Conservation (phyloP, 1,140 invertebrate genomes). For the Drosophila tani region DNA sequence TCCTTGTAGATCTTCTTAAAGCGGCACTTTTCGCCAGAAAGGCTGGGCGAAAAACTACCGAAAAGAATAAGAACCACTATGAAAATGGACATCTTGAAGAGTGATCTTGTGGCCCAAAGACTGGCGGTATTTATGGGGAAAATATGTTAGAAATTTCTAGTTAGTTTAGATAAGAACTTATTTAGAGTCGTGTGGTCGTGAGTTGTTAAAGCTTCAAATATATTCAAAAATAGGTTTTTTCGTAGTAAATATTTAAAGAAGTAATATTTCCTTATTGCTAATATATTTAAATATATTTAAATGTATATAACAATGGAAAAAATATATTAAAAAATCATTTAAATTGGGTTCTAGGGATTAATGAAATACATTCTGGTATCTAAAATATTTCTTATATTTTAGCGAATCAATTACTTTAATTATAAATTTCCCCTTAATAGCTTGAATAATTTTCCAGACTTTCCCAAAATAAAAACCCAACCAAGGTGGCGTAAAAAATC, state of each 20-base stretch:
- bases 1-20: not conserved
- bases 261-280: no score
- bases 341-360: no score
- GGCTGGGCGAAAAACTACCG: not conserved
- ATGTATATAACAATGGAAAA: no score
- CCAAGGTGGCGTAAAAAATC: constrained; percentile 3
- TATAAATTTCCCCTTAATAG: not conserved
- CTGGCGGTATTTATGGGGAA: not conserved
- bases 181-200: not conserved
- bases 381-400: no score
- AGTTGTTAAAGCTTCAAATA: not conserved
- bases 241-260: no score
- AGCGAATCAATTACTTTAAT: no score
- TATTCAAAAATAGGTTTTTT: no score
- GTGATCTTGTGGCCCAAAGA: not conserved
- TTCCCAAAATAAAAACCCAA: not conserved
- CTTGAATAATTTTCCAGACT: not conserved
- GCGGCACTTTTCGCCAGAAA: not conserved
- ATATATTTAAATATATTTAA: no score
- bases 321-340: no score
- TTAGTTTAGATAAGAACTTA: not conserved
- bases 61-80: not conserved
- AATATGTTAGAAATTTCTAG: not conserved
- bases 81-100: not conserved
- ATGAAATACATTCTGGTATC: no score